Evolutionary conservation across 2,113 vertebrate genomes (phyloP).

Genomic region (Hirundichthys speculiger): DNA sequence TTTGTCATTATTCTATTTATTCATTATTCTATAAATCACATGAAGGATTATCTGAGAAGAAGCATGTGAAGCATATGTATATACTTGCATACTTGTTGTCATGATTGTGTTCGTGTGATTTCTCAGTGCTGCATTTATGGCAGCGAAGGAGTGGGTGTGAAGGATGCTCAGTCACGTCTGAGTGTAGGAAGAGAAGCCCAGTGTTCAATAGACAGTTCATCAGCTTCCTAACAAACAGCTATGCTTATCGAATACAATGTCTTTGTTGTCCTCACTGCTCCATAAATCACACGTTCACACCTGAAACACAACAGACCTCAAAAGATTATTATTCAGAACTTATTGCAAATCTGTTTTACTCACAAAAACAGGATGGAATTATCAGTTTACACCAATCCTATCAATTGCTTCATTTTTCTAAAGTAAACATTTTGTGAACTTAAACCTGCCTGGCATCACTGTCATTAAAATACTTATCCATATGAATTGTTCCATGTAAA

Average conservation of each 20-base stretch:
- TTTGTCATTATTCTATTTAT: constrained; percentile 1
- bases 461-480: too few relatives aligned
- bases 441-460: too few relatives aligned
- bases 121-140: constrained; percentile 12
- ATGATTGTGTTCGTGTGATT: constrained; percentile 12
- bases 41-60: constrained; percentile 10
- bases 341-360: constrained; percentile 11
- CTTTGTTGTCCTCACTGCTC: constrained; percentile 4
- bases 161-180: constrained; percentile 27
- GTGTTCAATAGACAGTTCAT: constrained; percentile 46
- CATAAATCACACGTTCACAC: constrained; percentile 26
- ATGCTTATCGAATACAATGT: constrained; percentile 24
- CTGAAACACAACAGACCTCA: constrained; percentile 20
- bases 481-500: too few relatives aligned
- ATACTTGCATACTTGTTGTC: not conserved
- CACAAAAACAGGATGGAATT: constrained; percentile 8
- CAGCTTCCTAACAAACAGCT: constrained; percentile 33
- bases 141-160: constrained; percentile 36
- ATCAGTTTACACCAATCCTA: constrained; percentile 36
- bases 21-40: constrained; percentile 15
- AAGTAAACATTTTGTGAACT: not conserved
- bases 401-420: too few relatives aligned
- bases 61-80: constrained; percentile 15
- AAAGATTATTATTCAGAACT: constrained; percentile 17
- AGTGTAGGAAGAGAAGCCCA: constrained; percentile 53